Base-by-base conservation (phyloP, 2,797 vertebrate species). In the Morelia viridis region DNA sequence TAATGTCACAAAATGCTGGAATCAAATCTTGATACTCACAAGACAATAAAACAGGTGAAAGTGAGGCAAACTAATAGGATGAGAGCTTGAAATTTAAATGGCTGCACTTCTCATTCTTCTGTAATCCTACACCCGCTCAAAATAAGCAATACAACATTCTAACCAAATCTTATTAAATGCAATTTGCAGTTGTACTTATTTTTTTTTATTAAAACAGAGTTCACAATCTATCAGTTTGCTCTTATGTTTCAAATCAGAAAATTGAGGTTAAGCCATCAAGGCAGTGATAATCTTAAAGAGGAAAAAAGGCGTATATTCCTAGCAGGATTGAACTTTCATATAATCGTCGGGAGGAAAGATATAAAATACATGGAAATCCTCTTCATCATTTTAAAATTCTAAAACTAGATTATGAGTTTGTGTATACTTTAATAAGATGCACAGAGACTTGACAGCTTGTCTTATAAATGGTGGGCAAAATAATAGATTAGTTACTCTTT, bases 101-200 rank as follows among this genome's bases (percentile, higher is more conserved):
- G 76, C 60, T 94, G 56, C 58, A 4, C 15, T 94, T 92, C 61
- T 61, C 95, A 92, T 93, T 95, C 56, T 93, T 94, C 88, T 89
- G 84, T 58, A 92, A 60, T 17, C 92, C 92, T 28, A 22, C 5
- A 9, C 1, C 9, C 46, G 1, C 3, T 17, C 9, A 50, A 64
- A 58, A 94, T 58, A 94, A 94, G 94, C 92, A 17, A 28, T 89
- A 88, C 71, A 56, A 90, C 94, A 94, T 24, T 60, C 65, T 92
- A 35, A 46, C 64, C 92, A 88, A 95, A 93, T 58, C 86, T 28
- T 61, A 91, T 85, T 58, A 87, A 92, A 89, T 93, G 91, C 10
- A 91, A 88, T 92, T 92, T 56, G 89, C 61, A 93, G 83, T 64
- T 91, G 94, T 68, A 87, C 92, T 95, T 95, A 58, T 90, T 90